Percentiles rank a stretch among this genome's conserved stretches.
Conservation (phyloP, 2,888 invertebrate genomes). For the Drosophila paramelanica region DNA sequence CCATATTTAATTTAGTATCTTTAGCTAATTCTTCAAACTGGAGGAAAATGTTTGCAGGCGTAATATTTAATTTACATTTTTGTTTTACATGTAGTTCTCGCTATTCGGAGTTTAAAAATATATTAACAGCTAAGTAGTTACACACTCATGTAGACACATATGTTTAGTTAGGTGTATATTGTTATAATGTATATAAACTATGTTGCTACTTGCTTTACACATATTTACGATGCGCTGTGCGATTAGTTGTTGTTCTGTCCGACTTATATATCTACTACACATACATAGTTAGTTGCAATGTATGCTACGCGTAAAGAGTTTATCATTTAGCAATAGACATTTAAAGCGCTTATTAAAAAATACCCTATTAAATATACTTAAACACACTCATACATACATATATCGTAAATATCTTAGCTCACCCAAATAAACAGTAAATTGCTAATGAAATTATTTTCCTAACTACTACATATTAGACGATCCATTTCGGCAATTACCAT, state of each 20-base stretch:
- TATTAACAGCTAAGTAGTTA: slow-evolving; percentile 50
- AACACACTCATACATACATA: slow-evolving; percentile 39
- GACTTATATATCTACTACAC: slow-evolving; percentile 33
- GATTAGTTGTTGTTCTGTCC: slow-evolving; percentile 27
- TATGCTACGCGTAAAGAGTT: slow-evolving; percentile 57
- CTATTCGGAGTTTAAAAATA: slow-evolving; percentile 60
- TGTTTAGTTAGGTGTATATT: slow-evolving; percentile 38
- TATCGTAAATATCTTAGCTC: slow-evolving; percentile 13
- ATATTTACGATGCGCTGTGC: slow-evolving; percentile 71
- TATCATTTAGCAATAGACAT: slow-evolving; percentile 79
- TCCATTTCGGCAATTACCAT: slow-evolving; percentile 60
- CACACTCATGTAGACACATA: slow-evolving; percentile 61
- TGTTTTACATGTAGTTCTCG: slow-evolving; percentile 11
- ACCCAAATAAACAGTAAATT: slow-evolving; percentile 26
- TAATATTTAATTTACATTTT: slow-evolving; percentile 34
- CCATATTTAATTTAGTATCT: slow-evolving; percentile 22
- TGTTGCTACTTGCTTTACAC: slow-evolving; percentile 73
- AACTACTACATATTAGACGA: slow-evolving; percentile 59
- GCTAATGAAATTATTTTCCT: slow-evolving; percentile 66
- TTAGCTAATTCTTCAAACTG: slow-evolving; percentile 56
- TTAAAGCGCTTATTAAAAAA: slow-evolving; percentile 77
- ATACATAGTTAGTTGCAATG: slow-evolving; percentile 62
- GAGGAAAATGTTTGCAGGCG: slow-evolving; percentile 74
- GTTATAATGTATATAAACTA: slow-evolving; percentile 41
- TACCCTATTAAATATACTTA: slow-evolving; percentile 46